Conservation (phyloP, 2,888 invertebrate species). For the Oxyteleia sp. region DNA sequence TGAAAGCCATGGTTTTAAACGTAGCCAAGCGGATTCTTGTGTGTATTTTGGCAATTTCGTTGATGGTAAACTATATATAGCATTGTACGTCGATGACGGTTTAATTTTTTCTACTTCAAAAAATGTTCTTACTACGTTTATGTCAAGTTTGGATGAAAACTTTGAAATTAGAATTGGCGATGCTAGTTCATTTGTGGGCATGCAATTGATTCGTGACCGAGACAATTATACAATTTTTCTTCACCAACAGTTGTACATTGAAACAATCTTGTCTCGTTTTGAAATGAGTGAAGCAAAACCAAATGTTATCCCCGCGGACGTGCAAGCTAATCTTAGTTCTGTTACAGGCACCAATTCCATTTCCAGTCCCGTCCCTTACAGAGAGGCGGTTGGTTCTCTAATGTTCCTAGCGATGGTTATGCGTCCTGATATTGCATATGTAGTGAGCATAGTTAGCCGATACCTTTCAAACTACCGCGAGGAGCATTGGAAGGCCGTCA, state of each 20-base stretch:
- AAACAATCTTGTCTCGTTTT: slow-evolving; percentile 48
- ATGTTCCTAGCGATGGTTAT: slow-evolving; percentile 60
- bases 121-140: background rate
- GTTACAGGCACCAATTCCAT: background rate
- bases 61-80: slow-evolving; percentile 73
- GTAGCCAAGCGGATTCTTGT: slow-evolving; percentile 81
- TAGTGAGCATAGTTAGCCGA: slow-evolving; percentile 47
- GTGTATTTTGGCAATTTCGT: slow-evolving; percentile 73
- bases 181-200: slow-evolving; percentile 38
- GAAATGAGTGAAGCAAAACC: slow-evolving; percentile 40
- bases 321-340: slow-evolving; percentile 26
- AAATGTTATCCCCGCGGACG: slow-evolving; percentile 56
- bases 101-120: slow-evolving; percentile 44
- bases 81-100: slow-evolving; percentile 81
- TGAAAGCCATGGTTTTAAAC: slow-evolving; percentile 74
- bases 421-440: slow-evolving; percentile 52
- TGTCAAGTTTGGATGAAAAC: background rate
- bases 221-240: slow-evolving; percentile 44
- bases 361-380: slow-evolving; percentile 32
- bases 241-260: slow-evolving; percentile 46
- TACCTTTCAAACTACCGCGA: slow-evolving; percentile 29
- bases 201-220: slow-evolving; percentile 26
- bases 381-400: slow-evolving; percentile 63
- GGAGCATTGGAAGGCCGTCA: slow-evolving; percentile 66
- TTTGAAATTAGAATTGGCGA: slow-evolving; percentile 36